Evolutionary conservation across 2,797 vertebrate genomes (phyloP).

Genomic region (Lepus oiostolus): DNA sequence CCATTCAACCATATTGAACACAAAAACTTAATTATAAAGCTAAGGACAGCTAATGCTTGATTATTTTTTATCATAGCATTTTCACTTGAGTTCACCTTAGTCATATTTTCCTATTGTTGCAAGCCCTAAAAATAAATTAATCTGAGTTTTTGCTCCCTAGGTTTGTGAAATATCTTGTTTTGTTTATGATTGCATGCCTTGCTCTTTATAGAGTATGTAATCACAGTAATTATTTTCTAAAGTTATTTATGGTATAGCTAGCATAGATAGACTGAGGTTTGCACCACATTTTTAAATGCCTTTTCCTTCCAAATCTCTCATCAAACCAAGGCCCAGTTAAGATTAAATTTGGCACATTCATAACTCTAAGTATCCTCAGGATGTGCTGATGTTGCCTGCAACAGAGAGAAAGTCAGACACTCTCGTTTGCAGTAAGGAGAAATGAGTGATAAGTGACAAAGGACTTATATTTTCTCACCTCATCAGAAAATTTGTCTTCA

Average conservation of each 20-base stretch:
- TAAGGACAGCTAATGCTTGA: neutral
- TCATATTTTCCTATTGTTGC: neutral
- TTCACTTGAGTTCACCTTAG: neutral
- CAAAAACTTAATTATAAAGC: neutral
- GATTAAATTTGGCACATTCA: neutral
- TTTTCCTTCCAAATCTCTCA: neutral
- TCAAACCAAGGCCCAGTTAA: neutral
- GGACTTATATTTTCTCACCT: slow-evolving; percentile 27
- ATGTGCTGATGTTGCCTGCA: neutral
- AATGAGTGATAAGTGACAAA: neutral
- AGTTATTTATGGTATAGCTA: slow-evolving; percentile 39
- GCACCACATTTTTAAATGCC: neutral
- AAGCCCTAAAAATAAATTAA: slow-evolving; percentile 20
- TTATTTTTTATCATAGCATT: neutral
- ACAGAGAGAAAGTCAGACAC: neutral
- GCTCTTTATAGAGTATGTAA: neutral
- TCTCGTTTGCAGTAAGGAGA: neutral
- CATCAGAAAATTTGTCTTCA: slow-evolving; percentile 31
- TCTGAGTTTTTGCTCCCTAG: neutral
- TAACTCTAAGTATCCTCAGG: neutral
- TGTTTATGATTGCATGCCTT: slow-evolving; percentile 46
- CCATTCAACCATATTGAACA: neutral
- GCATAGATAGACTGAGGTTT: neutral
- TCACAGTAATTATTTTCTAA: neutral
- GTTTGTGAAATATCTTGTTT: slow-evolving; percentile 25